phyloP scores from a whole-genome alignment of 2,888 invertebrate species.

The Drosophila sordidapex region DNA sequence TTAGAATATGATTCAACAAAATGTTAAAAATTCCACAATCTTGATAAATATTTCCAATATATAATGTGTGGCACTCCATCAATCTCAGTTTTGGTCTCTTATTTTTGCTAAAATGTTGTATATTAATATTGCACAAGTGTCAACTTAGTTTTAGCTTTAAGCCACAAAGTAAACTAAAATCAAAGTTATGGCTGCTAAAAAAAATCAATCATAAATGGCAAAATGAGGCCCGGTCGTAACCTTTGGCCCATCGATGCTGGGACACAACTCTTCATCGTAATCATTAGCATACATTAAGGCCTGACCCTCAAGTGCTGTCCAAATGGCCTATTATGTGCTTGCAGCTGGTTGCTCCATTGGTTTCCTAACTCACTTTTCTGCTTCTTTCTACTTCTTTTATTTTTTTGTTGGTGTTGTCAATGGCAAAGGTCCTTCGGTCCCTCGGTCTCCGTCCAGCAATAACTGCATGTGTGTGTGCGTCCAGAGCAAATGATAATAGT shows the following conservation, averaged over 20 bases:
- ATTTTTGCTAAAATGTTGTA: not conserved
- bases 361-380: constrained; percentile 51
- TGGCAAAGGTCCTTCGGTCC: constrained; percentile 38
- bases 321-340: constrained; percentile 75
- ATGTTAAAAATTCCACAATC: not conserved
- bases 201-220: constrained; percentile 34
- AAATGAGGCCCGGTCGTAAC: constrained; percentile 29
- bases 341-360: constrained; percentile 64
- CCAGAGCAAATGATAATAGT: constrained; percentile 66
- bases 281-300: constrained; percentile 74
- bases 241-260: constrained; percentile 43
- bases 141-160: constrained; percentile 4
- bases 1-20: not conserved
- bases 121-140: not conserved
- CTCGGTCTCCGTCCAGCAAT: constrained; percentile 41
- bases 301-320: constrained; percentile 72
- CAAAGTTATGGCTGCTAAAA: constrained; percentile 20
- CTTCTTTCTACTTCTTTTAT: constrained; percentile 5
- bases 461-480: constrained; percentile 31
- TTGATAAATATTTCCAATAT: not conserved
- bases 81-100: not conserved
- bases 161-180: constrained; percentile 33
- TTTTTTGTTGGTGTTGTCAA: constrained; percentile 29
- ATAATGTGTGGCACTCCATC: not conserved
- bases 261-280: constrained; percentile 60